phyloP scores from a whole-genome alignment of 2,888 invertebrate genomes.

The Fragum fragum region DNA sequence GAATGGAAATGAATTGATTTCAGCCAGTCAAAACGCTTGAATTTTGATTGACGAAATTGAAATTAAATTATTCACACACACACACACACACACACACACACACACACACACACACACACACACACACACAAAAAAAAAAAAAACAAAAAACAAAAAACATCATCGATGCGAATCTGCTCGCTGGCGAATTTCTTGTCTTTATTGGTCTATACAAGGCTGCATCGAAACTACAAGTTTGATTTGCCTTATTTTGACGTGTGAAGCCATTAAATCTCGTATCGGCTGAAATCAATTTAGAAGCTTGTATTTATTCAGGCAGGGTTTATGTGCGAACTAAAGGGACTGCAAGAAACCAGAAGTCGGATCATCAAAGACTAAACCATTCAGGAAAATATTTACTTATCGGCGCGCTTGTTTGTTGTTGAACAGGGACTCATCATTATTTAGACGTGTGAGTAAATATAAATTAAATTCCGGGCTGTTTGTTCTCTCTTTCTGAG shows the following conservation, averaged over 20 bases:
- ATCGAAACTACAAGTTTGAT: too few relatives aligned
- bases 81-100: too few relatives aligned
- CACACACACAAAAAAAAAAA: too few relatives aligned
- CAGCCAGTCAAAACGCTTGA: too few relatives aligned
- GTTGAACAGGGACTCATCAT: conserved; percentile 67
- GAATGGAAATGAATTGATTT: too few relatives aligned
- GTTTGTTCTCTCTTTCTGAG: conserved; percentile 69
- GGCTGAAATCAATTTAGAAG: conserved; percentile 26
- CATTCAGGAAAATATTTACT: conserved; percentile 64
- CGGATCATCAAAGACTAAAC: conserved; percentile 18
- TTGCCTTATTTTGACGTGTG: background rate
- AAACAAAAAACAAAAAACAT: too few relatives aligned
- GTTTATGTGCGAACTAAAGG: conserved; percentile 65
- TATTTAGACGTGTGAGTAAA: conserved; percentile 67
- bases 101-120: too few relatives aligned
- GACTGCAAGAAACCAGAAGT: conserved; percentile 11
- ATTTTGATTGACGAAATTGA: too few relatives aligned
- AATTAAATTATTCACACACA: too few relatives aligned
- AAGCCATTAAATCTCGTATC: conserved; percentile 36
- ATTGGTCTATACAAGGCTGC: too few relatives aligned
- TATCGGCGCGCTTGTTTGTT: conserved; percentile 64
- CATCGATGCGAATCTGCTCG: too few relatives aligned
- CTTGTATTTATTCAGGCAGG: conserved; percentile 63
- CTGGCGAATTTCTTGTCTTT: too few relatives aligned
- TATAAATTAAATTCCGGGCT: conserved; percentile 65